Conservation (phyloP, 1,140 invertebrate species). For the Listronotus oregonensis region DNA sequence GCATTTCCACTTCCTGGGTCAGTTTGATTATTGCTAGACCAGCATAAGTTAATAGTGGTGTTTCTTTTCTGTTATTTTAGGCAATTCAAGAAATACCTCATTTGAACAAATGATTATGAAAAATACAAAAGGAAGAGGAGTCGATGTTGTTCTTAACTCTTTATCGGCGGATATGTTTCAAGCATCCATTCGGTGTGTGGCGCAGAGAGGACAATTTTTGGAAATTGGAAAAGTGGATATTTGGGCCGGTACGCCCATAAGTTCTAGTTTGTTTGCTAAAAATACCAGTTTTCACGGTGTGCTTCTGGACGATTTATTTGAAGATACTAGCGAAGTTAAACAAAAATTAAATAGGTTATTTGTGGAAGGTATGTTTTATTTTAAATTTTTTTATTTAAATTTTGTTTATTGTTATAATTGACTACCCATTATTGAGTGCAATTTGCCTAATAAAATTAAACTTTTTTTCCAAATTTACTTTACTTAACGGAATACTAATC, state of each 20-base stretch:
- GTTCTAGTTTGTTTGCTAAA: slow-evolving; percentile 93
- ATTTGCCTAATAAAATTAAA: too few relatives aligned
- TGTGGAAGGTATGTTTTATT: slow-evolving; percentile 66
- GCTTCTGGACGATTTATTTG: slow-evolving; percentile 87
- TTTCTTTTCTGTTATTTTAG: slow-evolving; percentile 47
- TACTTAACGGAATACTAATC: too few relatives aligned
- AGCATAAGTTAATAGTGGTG: too few relatives aligned
- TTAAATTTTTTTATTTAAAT: too few relatives aligned
- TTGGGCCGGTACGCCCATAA: slow-evolving; percentile 83
- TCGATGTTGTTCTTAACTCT: slow-evolving; percentile 92
- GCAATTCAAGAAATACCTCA: slow-evolving; percentile 86
- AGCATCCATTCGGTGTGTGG: slow-evolving; percentile 88
- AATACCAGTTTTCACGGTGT: slow-evolving; percentile 98
- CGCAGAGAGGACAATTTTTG: slow-evolving; percentile 87
- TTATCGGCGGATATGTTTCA: slow-evolving; percentile 90
- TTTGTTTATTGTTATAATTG: too few relatives aligned
- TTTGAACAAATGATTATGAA: slow-evolving; percentile 86
- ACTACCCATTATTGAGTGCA: too few relatives aligned
- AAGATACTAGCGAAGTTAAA: slow-evolving; percentile 70
- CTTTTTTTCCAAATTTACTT: too few relatives aligned
- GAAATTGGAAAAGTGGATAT: slow-evolving; percentile 91
- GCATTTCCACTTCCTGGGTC: too few relatives aligned
- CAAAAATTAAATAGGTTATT: slow-evolving; percentile 73
- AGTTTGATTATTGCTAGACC: too few relatives aligned
- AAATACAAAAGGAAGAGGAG: slow-evolving; percentile 81